Conservation (phyloP, 1,140 invertebrate genomes). For the Acarapis woodi region DNA sequence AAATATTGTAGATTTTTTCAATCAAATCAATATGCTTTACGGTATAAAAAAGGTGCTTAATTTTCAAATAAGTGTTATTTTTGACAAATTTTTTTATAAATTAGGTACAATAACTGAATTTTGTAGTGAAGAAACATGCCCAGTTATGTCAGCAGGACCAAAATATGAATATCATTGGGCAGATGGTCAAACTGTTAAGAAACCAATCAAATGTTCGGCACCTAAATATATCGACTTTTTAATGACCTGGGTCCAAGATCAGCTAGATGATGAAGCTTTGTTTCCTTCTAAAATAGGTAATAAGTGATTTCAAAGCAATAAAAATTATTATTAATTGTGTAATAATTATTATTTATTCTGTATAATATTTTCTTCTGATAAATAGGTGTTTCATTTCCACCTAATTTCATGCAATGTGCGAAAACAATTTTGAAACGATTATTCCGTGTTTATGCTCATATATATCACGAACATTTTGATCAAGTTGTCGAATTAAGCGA, state of each 20-base stretch:
- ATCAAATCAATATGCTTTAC: slow-evolving; percentile 99
- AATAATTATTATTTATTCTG: no score
- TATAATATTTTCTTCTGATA: slow-evolving; percentile 7
- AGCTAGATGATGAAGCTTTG: slow-evolving; percentile 86
- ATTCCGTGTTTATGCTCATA: slow-evolving; percentile 96
- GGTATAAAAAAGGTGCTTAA: no score
- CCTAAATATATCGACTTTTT: slow-evolving; percentile 98
- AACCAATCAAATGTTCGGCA: slow-evolving; percentile 95
- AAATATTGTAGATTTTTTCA: slow-evolving; percentile 74
- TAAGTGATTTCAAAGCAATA: not conserved
- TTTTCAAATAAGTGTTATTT: no score
- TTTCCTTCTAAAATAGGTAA: slow-evolving; percentile 97
- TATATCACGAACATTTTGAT: slow-evolving; percentile 96
- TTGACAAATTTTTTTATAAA: no score
- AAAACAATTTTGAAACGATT: slow-evolving; percentile 93
- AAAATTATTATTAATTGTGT: slow-evolving; percentile 1
- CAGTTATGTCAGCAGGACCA: slow-evolving; percentile 77
- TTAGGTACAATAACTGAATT: slow-evolving; percentile 98
- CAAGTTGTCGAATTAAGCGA: slow-evolving; percentile 91
- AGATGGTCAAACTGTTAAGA: slow-evolving; percentile 89
- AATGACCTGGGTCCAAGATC: slow-evolving; percentile 99
- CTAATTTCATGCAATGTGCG: slow-evolving; percentile 84
- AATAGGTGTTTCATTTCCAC: slow-evolving; percentile 82
- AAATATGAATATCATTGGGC: slow-evolving; percentile 99
- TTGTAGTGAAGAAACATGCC: slow-evolving; percentile 88